A percentile compares a stretch with the other conserved stretches of the same genome.
Conservation (phyloP, 1,140 invertebrate species). For the Pomacea maculata region DNA sequence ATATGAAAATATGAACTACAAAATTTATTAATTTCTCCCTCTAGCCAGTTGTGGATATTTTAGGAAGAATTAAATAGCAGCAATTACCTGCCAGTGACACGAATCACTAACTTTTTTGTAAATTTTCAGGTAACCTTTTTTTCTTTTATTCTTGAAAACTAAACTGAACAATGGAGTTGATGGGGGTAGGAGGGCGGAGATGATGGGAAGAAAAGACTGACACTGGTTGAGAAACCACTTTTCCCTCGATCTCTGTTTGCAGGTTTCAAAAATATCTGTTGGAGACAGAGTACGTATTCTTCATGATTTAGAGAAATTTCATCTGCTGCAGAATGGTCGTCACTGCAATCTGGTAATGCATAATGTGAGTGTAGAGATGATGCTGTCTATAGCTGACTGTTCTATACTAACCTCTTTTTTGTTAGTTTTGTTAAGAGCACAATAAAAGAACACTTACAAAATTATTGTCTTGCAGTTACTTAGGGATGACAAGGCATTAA, state of each 20-base stretch:
- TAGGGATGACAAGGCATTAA: too few species aligned
- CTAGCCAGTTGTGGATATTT: neutral
- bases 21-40: neutral
- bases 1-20: neutral
- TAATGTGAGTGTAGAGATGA: constrained; percentile 69
- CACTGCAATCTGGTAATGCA: constrained; percentile 87
- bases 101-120: neutral
- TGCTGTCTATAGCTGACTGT: neutral
- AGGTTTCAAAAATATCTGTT: constrained; percentile 38
- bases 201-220: neutral
- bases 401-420: too few species aligned
- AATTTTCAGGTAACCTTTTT: neutral
- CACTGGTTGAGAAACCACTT: neutral
- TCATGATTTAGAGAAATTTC: constrained; percentile 76
- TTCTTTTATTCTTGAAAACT: neutral
- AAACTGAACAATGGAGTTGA: neutral
- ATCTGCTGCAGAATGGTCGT: constrained; percentile 81
- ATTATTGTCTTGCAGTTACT: too few species aligned
- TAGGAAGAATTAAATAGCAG: too few species aligned
- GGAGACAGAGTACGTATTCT: constrained; percentile 79
- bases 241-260: neutral
- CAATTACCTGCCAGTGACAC: too few species aligned
- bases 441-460: too few species aligned
- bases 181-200: neutral
- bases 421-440: neutral